A percentile compares a stretch with the other conserved stretches of the same genome.
Evolutionary conservation across 35 echinoderm and acorn worm species (phyloP).

Genomic region (Nesometra sesokonis): DNA sequence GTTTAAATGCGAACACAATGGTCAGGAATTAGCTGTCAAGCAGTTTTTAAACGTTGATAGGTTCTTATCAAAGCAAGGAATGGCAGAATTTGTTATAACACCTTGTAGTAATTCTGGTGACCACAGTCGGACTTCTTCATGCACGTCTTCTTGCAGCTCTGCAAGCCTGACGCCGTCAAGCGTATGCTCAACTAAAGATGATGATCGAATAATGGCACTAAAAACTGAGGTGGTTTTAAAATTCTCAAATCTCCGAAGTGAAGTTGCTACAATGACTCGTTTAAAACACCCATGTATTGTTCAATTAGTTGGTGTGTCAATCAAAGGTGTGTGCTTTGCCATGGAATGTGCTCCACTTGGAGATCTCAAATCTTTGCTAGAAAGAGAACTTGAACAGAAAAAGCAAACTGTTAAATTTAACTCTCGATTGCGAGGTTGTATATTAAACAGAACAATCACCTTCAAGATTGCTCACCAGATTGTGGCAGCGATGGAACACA

Average conservation of each 20-base stretch:
- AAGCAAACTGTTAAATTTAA: neutral
- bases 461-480: slow-evolving; percentile 14
- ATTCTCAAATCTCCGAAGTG: neutral
- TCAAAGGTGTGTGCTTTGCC: neutral
- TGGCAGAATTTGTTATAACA: neutral
- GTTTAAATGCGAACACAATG: neutral
- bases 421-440: neutral
- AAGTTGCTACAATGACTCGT: neutral
- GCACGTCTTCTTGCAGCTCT: neutral
- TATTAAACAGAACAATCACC: neutral
- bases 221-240: neutral
- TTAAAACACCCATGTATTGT: slow-evolving; percentile 3
- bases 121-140: neutral
- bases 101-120: neutral
- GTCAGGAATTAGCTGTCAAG: neutral
- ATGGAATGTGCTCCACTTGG: slow-evolving; percentile 5
- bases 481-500: neutral
- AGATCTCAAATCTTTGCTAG: neutral
- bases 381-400: neutral
- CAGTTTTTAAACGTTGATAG: neutral
- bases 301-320: neutral
- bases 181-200: neutral
- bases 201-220: neutral
- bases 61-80: neutral
- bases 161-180: neutral